Evolutionary conservation across 1,140 invertebrate genomes (phyloP), one percentile per base, ranked within the genome.

Genomic region (Hylaeus anthracinus): DNA sequence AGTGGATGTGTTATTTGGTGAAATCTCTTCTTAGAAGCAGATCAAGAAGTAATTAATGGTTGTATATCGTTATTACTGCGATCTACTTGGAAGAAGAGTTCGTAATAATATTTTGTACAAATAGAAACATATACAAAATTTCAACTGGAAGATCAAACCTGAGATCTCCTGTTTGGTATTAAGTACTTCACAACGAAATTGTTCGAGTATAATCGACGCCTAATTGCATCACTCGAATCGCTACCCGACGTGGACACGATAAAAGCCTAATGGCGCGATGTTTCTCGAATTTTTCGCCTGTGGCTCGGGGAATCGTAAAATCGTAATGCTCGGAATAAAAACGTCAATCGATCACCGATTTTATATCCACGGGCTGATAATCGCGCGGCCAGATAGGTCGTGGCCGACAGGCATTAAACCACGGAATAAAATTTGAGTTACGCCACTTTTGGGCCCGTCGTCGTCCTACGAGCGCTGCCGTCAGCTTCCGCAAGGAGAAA

Each of bases 281-380:
- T 67, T 67, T 64, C 45, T 10, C 45, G 45, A 64, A 39, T 41
- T 37, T 26, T 53, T n/a, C 1, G 58, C 70, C 39, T 45, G 26
- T 26, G 26, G 10, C 55, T 60, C n/a, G 58, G 53, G 12, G 53
- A 48, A 67, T 80, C 72, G 78, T 81, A 77, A 85, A 85, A 76
- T 12, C 58, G n/a, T 72, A 72, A 75, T 60, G 55, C 53, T 77
- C 53, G 48, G 43, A 82, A 85, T 86, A 82, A 86, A 86, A 86
- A 85, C 70, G 79, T 43, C 83, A 71, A 85, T 85, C 56, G 79
- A 82, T 86, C 79, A 85, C 12, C 65, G n/a, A 85, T 86, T 86
- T 86, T 86, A 86, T 81, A 74, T 61, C 37, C 70, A 37, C 37
- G 51, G 64, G 74, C 65, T 69, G 41, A 74, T 64, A 81, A 75